These are phyloP conservation scores for Lasioglossum baleicum DNA, from an alignment of 1,140 invertebrate genomes.

Conservation along the genomic window DNA sequence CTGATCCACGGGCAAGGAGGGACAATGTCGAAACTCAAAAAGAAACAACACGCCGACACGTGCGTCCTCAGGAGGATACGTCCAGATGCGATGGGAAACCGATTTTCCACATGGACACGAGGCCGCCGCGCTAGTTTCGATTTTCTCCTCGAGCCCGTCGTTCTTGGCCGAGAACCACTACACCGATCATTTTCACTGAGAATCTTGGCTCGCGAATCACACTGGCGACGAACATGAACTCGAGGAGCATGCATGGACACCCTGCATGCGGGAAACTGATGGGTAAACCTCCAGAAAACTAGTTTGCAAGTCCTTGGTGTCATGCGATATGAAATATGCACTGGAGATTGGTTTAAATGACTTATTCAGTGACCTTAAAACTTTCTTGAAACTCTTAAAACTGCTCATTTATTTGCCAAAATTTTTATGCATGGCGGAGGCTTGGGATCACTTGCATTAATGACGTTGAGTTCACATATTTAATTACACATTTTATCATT, in stretches of 20 bases:
- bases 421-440: too few species aligned
- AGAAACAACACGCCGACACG: neutral
- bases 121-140: conserved; percentile 51
- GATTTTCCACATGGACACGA: conserved; percentile 44
- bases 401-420: too few species aligned
- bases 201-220: neutral
- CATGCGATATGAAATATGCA: neutral
- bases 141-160: conserved; percentile 59
- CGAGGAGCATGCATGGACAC: conserved; percentile 11
- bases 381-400: too few species aligned
- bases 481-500: too few species aligned
- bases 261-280: conserved; percentile 1
- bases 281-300: neutral
- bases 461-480: too few species aligned
- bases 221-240: neutral
- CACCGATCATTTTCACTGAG: conserved; percentile 44
- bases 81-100: conserved; percentile 6
- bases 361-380: too few species aligned
- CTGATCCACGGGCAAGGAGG: neutral
- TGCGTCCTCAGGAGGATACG: neutral
- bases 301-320: neutral
- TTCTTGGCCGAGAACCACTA: conserved; percentile 31
- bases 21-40: neutral
- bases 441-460: too few species aligned
- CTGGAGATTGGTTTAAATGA: too few species aligned